Evolutionary conservation across 2,113 vertebrate genomes (phyloP).

Genomic region (Hippocampus comes): DNA sequence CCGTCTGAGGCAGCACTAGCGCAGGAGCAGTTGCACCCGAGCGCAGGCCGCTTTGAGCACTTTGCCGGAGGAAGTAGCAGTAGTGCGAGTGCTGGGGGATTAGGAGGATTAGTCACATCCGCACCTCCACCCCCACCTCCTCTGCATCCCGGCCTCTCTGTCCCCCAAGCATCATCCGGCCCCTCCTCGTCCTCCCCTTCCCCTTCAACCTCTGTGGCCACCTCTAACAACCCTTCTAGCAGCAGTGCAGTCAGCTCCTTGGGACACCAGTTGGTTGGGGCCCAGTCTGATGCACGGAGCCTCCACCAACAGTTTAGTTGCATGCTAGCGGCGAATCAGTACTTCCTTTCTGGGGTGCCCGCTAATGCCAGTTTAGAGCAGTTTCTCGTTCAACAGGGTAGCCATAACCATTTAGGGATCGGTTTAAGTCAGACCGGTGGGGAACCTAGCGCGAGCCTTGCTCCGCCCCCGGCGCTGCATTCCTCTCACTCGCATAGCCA

Average conservation of each 20-base stretch:
- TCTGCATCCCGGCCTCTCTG: conserved; percentile 75
- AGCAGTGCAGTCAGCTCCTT: conserved; percentile 77
- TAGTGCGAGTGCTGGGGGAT: conserved; percentile 72
- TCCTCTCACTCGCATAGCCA: conserved; percentile 73
- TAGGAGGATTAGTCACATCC: conserved; percentile 77
- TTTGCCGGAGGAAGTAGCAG: conserved; percentile 74
- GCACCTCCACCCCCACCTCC: conserved; percentile 78
- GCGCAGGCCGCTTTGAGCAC: conserved; percentile 78
- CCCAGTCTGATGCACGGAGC: conserved; percentile 78
- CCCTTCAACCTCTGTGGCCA: conserved; percentile 75
- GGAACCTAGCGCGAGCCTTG: conserved; percentile 70
- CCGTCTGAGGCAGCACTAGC: conserved; percentile 77
- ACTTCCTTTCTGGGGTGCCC: conserved; percentile 79
- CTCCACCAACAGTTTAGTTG: conserved; percentile 82
- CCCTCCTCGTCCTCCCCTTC: conserved; percentile 76
- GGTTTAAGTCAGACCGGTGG: conserved; percentile 71
- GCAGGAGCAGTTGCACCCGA: conserved; percentile 76
- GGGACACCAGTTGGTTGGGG: conserved; percentile 76
- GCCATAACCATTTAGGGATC: conserved; percentile 76
- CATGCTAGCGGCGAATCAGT: conserved; percentile 81
- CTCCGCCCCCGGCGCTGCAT: conserved; percentile 76
- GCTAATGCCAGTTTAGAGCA: conserved; percentile 79
- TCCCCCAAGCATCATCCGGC: conserved; percentile 75
- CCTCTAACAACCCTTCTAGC: conserved; percentile 73
- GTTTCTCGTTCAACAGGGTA: conserved; percentile 79